Evolutionary conservation across 2,888 invertebrate genomes (phyloP), one percentile per base, ranked within the genome.

Genomic region (Spilosoma lubricipeda): DNA sequence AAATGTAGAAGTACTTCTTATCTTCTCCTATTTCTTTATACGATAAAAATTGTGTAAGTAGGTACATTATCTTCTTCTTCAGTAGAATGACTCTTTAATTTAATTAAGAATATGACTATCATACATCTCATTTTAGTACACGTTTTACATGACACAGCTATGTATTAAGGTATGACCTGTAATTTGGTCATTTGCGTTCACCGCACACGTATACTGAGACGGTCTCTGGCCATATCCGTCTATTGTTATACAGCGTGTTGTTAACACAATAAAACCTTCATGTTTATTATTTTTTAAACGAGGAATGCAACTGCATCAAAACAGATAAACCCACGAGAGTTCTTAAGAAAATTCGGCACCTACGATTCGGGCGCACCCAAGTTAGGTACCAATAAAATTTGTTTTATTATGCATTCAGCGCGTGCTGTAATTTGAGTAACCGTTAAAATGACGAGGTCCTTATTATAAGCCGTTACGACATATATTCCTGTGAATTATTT

Each of bases 271-370:
- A 82, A 83, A 84, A 72, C 75, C 75, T 82, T 77, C 80, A 79
- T 87, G 85, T 89, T 90, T 89, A 89, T 87, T 88, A 82, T 80
- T 85, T 81, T 84, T 48, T 84, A 83, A 80, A 15, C 18, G 30
- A 18, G 18, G 80, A 80, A 82, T 75, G 72, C 67, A 66, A 59
- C 52, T 82, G 80, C 80, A 80, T 73, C 78, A 72, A 67, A 74
- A 75, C 75, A 76, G 66, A 36, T 42, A 39, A 39, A 65, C 7
- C 69, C 65, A 73, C 73, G 39, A 64, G 27, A 13, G 23, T 30
- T 42, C 59, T 69, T 65, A 65, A 69, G 11, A 67, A 72, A 73
- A 78, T 59, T 78, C 69, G 27, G 36, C 75, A 39, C 75, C 72
- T 72, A 39, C 36, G 33, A 69, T 69, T 69, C n/a, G 48, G 75